These are phyloP conservation scores for Urophycis tenuis DNA, from an alignment of 2,797 vertebrate species.

Conservation along the genomic window DNA sequence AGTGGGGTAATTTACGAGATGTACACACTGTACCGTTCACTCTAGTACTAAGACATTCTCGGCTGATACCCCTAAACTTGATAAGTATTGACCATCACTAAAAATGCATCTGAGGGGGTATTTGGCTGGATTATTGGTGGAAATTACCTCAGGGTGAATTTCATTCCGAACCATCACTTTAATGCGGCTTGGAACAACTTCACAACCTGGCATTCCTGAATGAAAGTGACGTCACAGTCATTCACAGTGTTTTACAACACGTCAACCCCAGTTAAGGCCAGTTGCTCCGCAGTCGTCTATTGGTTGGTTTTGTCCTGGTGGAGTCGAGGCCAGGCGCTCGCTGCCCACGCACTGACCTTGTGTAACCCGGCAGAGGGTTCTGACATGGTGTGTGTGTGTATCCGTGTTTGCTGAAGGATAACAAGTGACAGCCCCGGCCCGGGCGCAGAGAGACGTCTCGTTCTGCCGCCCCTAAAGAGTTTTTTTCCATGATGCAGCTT, in stretches of 20 bases:
- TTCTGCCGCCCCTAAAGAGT: conserved; percentile 34
- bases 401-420: neutral
- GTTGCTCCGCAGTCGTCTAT: neutral
- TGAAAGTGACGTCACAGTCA: too few species aligned
- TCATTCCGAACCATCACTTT: too few species aligned
- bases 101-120: too few species aligned
- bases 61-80: too few species aligned
- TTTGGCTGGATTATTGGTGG: too few species aligned
- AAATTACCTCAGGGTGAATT: too few species aligned
- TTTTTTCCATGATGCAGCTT: neutral
- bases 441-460: conserved; percentile 23
- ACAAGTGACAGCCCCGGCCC: neutral
- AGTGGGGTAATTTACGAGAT: too few species aligned
- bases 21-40: too few species aligned
- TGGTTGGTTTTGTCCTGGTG: neutral
- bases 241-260: neutral
- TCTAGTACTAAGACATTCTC: too few species aligned
- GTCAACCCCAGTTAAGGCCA: neutral
- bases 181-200: too few species aligned
- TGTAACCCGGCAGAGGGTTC: neutral
- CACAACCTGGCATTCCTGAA: neutral
- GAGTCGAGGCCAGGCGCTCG: neutral
- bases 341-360: neutral
- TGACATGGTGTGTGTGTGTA: neutral
- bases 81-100: too few species aligned